These are phyloP conservation scores for Hyposmocoma kahamanoa DNA, from an alignment of 1,140 invertebrate species.

Conservation along the genomic window DNA sequence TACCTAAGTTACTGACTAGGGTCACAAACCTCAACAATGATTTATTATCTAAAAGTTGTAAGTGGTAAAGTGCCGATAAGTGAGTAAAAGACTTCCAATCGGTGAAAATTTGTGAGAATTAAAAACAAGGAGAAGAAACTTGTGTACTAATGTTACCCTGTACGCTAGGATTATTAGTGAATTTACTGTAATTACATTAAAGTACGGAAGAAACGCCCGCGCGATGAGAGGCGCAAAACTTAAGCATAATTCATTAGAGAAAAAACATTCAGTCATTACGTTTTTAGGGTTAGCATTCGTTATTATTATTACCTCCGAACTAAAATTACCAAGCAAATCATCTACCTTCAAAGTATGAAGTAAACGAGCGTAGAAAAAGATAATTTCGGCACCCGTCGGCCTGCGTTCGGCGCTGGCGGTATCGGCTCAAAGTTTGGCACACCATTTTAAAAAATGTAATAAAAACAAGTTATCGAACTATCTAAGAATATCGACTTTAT, in stretches of 20 bases:
- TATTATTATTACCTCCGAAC: not conserved
- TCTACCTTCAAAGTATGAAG: slow-evolving; percentile 21
- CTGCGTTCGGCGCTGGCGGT: slow-evolving; percentile 24
- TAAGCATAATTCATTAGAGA: slow-evolving; percentile 27
- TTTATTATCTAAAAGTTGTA: slow-evolving; percentile 54
- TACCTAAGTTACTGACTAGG: slow-evolving; percentile 48
- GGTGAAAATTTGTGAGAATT: slow-evolving; percentile 64
- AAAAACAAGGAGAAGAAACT: slow-evolving; percentile 59
- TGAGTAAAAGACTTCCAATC: slow-evolving; percentile 57
- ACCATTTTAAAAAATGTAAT: slow-evolving; percentile 55
- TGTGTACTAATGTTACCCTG: slow-evolving; percentile 71
- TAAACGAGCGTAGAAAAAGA: slow-evolving; percentile 11
- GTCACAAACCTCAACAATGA: slow-evolving; percentile 62
- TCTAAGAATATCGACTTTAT: slow-evolving; percentile 68
- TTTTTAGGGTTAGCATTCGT: slow-evolving; percentile 52
- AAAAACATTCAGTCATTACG: slow-evolving; percentile 54
- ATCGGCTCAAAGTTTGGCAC: slow-evolving; percentile 55
- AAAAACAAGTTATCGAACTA: slow-evolving; percentile 66
- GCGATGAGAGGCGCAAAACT: slow-evolving; percentile 19
- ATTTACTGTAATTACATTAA: slow-evolving; percentile 44
- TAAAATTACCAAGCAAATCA: slow-evolving; percentile 28
- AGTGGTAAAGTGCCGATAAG: slow-evolving; percentile 63
- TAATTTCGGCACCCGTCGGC: slow-evolving; percentile 33
- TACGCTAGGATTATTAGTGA: slow-evolving; percentile 70
- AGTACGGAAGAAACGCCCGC: slow-evolving; percentile 25